Evolutionary conservation across 2,113 vertebrate species (phyloP).

Genomic region (Eclectus roratus): DNA sequence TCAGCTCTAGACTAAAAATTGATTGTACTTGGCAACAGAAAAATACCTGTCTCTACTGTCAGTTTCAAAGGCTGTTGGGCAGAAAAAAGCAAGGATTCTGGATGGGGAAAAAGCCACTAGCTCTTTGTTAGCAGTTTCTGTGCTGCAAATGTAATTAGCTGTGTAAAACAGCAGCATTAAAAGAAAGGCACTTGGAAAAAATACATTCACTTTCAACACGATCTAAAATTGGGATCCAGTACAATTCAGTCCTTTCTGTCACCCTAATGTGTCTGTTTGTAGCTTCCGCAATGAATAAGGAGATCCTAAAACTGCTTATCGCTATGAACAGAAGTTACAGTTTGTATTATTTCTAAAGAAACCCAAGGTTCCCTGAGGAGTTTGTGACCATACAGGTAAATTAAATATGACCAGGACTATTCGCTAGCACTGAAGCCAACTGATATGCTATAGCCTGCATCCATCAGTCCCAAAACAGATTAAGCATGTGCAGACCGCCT

Average conservation of each 20-base stretch:
- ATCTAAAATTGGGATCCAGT: not conserved
- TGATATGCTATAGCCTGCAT: not conserved
- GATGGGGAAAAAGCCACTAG: not conserved
- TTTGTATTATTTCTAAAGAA: not conserved
- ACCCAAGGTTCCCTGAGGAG: not conserved
- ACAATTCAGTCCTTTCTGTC: not conserved
- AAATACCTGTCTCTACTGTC: not conserved
- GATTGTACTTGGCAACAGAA: conserved; percentile 9
- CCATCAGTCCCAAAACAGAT: not conserved
- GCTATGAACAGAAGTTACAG: not conserved
- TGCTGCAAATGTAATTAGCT: not conserved
- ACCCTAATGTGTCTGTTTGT: not conserved
- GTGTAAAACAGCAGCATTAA: not conserved
- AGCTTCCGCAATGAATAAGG: not conserved
- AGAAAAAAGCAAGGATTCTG: not conserved
- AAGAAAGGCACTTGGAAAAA: not conserved
- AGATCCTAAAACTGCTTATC: not conserved
- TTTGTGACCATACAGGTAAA: not conserved
- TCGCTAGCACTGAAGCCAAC: not conserved
- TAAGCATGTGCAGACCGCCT: not conserved
- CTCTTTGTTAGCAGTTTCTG: not conserved
- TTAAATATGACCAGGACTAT: not conserved
- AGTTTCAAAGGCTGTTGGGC: not conserved
- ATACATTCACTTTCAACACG: not conserved
- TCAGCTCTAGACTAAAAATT: not conserved